These are phyloP conservation scores for Polypterus bichir DNA, from an alignment of 2,113 vertebrate species.

Conservation along the genomic window DNA sequence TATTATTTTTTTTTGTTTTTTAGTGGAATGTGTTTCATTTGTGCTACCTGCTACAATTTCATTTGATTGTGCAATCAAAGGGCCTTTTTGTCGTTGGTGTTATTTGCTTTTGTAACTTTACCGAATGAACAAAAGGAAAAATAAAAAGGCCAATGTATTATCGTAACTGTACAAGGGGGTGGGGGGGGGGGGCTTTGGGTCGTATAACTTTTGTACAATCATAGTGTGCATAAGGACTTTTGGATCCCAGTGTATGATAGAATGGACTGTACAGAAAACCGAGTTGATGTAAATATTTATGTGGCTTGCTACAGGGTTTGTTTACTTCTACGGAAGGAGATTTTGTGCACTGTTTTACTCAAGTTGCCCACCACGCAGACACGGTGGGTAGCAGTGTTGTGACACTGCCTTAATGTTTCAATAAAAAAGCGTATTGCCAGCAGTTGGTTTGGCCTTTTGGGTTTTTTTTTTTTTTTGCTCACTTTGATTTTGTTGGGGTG, in stretches of 20 bases:
- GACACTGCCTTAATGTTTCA: constrained; percentile 66
- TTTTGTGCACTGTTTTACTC: constrained; percentile 59
- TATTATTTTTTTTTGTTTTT: constrained; percentile 13
- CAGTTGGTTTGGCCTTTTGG: constrained; percentile 17
- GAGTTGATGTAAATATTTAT: constrained; percentile 71
- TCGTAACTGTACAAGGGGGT: constrained; percentile 27
- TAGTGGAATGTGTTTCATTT: background rate
- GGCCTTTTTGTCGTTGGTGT: constrained; percentile 1
- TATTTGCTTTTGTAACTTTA: constrained; percentile 26
- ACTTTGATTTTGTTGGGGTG: too few relatives aligned
- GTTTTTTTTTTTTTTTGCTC: background rate
- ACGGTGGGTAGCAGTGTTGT: constrained; percentile 61
- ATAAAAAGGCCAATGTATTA: constrained; percentile 23
- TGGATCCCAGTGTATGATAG: constrained; percentile 48
- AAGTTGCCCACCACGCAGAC: constrained; percentile 53
- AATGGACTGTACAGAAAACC: constrained; percentile 61
- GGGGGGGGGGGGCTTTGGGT: background rate
- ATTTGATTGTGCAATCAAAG: constrained; percentile 19
- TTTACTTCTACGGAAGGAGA: constrained; percentile 35
- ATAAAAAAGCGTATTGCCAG: constrained; percentile 67
- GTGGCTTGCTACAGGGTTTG: constrained; percentile 61
- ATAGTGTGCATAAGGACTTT: constrained; percentile 47
- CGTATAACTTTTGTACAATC: constrained; percentile 41
- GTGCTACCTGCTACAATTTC: constrained; percentile 7
- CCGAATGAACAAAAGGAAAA: constrained; percentile 22